A percentile compares a stretch with the other conserved stretches of the same genome.
Conservation (phyloP, 2,888 invertebrate species). For the Chrysina gloriosa region DNA sequence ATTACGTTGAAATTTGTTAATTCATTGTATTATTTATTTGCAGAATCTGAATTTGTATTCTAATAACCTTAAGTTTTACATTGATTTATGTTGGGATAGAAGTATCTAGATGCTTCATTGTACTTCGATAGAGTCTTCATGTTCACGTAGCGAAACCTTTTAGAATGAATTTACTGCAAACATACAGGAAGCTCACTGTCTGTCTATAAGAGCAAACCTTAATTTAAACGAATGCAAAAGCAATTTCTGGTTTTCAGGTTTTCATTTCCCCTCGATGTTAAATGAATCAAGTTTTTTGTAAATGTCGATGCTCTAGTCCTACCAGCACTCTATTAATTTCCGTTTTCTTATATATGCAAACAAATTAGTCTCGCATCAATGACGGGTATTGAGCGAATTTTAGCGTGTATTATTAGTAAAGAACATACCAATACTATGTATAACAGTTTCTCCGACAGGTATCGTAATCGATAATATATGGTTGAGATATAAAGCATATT, state of each 20-base stretch:
- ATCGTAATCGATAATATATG: too few species aligned
- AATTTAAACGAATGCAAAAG: constrained; percentile 7
- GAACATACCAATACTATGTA: too few species aligned
- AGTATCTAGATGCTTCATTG: background rate
- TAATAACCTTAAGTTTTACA: too few species aligned
- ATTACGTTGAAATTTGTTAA: too few species aligned
- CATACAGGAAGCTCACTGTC: constrained; percentile 1
- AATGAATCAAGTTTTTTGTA: constrained; percentile 12
- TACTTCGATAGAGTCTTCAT: background rate
- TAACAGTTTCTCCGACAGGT: too few species aligned
- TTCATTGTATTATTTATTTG: too few species aligned
- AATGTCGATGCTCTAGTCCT: background rate
- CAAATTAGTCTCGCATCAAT: background rate
- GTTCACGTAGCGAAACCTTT: constrained; percentile 2
- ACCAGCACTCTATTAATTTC: background rate
- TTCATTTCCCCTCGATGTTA: background rate
- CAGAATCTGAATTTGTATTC: too few species aligned
- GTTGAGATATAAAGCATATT: too few species aligned
- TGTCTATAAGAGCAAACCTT: constrained; percentile 22
- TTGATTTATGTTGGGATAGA: background rate
- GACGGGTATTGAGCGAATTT: too few species aligned
- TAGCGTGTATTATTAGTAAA: too few species aligned
- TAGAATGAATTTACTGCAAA: constrained; percentile 1
- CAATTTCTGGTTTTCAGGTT: constrained; percentile 10
- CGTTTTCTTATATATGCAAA: constrained; percentile 5